Conservation (phyloP, 2,888 invertebrate species). For the Stictocephala bisonia region DNA sequence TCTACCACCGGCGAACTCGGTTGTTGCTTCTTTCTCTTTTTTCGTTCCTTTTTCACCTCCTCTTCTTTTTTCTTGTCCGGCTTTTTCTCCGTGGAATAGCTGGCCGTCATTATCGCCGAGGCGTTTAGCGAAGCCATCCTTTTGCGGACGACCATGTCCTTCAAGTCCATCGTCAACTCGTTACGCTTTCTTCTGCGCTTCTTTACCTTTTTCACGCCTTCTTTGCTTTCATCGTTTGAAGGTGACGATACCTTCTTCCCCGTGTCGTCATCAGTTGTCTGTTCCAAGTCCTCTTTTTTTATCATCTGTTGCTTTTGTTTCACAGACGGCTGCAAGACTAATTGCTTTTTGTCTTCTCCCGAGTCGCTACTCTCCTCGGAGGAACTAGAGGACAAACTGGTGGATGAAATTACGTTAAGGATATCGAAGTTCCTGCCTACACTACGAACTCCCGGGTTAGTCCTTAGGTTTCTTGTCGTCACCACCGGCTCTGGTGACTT, state of each 20-base stretch:
- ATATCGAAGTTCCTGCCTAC: constrained; percentile 89
- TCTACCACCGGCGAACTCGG: constrained; percentile 64
- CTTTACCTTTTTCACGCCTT: constrained; percentile 64
- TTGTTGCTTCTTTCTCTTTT: constrained; percentile 50
- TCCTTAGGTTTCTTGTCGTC: constrained; percentile 71
- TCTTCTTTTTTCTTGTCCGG: constrained; percentile 50
- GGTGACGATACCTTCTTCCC: constrained; percentile 60
- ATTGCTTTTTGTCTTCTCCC: constrained; percentile 47
- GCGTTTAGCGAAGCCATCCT: constrained; percentile 94
- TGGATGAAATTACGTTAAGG: constrained; percentile 73
- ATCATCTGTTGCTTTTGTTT: constrained; percentile 60
- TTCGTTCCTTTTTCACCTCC: constrained; percentile 40
- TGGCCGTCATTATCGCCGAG: constrained; percentile 89
- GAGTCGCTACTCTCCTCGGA: constrained; percentile 63
- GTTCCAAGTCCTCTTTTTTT: constrained; percentile 61
- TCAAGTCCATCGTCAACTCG: constrained; percentile 80
- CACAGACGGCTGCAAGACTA: constrained; percentile 44
- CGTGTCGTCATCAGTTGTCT: constrained; percentile 62
- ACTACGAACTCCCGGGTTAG: constrained; percentile 80
- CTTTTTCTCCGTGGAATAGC: constrained; percentile 78
- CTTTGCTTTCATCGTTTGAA: constrained; percentile 50
- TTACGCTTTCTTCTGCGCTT: constrained; percentile 68
- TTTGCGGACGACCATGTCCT: constrained; percentile 89
- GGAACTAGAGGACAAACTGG: constrained; percentile 54
- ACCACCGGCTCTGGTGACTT: constrained; percentile 27